Percentiles rank a stretch among this genome's conserved stretches.
Conservation (phyloP, 2,797 vertebrate genomes). For the Gorsachius magnificus region DNA sequence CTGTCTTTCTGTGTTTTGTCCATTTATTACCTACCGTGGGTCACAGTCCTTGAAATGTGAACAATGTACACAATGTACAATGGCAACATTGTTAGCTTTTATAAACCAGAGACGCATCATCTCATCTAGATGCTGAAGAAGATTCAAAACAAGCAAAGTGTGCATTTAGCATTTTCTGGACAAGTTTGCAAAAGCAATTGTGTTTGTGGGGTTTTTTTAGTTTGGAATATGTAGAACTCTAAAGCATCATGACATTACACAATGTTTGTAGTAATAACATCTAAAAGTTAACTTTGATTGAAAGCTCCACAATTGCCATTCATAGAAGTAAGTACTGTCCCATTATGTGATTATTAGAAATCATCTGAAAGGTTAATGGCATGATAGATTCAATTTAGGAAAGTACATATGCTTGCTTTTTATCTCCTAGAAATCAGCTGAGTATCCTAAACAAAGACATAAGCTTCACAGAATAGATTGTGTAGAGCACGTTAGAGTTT, state of each 20-base stretch:
- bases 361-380: not conserved
- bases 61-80: not conserved
- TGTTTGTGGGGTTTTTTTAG: not conserved
- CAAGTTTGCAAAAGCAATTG: not conserved
- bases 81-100: not conserved
- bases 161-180: not conserved
- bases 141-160: not conserved
- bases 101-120: not conserved
- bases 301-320: not conserved
- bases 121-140: not conserved
- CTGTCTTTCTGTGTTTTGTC: slow-evolving; percentile 39
- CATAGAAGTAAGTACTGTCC: not conserved
- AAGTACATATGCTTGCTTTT: not conserved
- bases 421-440: not conserved
- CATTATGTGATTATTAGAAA: not conserved
- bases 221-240: not conserved
- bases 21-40: not conserved
- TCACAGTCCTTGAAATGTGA: not conserved
- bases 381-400: not conserved
- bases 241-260: not conserved
- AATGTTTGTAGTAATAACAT: not conserved
- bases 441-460: not conserved
- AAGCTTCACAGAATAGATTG: not conserved
- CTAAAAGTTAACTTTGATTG: not conserved
- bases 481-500: not conserved